Evolutionary conservation across 2,797 vertebrate genomes (phyloP).

Genomic region (Sebastolobus altivelis): DNA sequence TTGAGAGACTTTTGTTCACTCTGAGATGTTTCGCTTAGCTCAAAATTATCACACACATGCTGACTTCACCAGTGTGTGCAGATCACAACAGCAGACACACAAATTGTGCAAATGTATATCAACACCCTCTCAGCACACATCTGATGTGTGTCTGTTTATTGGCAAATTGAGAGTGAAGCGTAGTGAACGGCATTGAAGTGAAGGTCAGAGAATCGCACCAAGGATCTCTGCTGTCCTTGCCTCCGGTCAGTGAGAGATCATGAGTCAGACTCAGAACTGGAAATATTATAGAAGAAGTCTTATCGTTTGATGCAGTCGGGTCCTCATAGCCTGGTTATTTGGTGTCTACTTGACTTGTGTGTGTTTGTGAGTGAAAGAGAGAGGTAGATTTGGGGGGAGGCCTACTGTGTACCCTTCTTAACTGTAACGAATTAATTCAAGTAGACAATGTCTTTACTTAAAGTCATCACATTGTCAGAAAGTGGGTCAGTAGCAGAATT

Average conservation of each 20-base stretch:
- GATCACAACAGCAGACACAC: constrained; percentile 3
- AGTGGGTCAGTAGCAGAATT: constrained; percentile 37
- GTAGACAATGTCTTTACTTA: constrained; percentile 24
- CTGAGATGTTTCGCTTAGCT: neutral
- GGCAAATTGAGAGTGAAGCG: constrained; percentile 43
- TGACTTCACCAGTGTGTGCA: neutral
- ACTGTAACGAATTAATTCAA: constrained; percentile 33
- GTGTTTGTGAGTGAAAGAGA: neutral
- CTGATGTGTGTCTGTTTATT: constrained; percentile 36
- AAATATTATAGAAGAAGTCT: constrained; percentile 42
- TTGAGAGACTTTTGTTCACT: neutral
- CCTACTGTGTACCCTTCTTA: neutral
- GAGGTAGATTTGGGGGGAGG: neutral
- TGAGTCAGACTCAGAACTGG: constrained; percentile 65
- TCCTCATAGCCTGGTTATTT: constrained; percentile 15
- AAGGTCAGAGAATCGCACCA: constrained; percentile 50
- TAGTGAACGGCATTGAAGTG: constrained; percentile 38
- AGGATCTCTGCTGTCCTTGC: constrained; percentile 57
- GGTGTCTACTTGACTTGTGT: neutral
- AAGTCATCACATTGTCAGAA: constrained; percentile 16
- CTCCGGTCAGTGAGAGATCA: constrained; percentile 59
- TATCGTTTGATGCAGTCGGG: constrained; percentile 33
- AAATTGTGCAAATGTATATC: constrained; percentile 28
- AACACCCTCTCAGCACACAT: constrained; percentile 6
- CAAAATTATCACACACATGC: neutral